These are phyloP conservation scores for Gortyna flavago DNA, from an alignment of 2,888 invertebrate species.

Conservation along the genomic window DNA sequence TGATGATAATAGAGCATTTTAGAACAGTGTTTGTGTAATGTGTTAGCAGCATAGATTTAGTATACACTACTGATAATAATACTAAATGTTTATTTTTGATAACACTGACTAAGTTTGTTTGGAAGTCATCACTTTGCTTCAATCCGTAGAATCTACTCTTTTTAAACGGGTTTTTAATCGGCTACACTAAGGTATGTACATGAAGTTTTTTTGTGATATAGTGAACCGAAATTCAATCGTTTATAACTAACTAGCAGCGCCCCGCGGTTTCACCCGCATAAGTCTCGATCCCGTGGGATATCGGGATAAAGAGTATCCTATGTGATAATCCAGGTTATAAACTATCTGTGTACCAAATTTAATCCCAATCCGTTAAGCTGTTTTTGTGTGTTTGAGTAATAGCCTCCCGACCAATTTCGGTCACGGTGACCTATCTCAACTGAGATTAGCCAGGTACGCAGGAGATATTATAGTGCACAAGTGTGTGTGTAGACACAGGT, in stretches of 20 bases:
- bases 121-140: no score
- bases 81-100: no score
- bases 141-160: background rate
- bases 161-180: background rate
- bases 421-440: background rate
- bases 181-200: slow-evolving; percentile 4
- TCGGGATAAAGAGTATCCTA: background rate
- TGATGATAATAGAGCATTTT: background rate
- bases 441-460: background rate
- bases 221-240: no score
- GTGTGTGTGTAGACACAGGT: background rate
- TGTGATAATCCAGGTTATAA: background rate
- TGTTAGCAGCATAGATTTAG: background rate
- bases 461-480: background rate
- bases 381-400: background rate
- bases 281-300: background rate
- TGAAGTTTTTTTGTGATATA: background rate
- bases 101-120: background rate
- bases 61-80: background rate
- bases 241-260: background rate
- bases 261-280: background rate
- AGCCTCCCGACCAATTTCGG: background rate
- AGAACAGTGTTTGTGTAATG: background rate
- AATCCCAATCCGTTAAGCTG: background rate
- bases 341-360: background rate